A percentile compares a stretch with the other conserved stretches of the same genome.
phyloP scores from a whole-genome alignment of 1,140 invertebrate genomes.

The Bombyx mori region DNA sequence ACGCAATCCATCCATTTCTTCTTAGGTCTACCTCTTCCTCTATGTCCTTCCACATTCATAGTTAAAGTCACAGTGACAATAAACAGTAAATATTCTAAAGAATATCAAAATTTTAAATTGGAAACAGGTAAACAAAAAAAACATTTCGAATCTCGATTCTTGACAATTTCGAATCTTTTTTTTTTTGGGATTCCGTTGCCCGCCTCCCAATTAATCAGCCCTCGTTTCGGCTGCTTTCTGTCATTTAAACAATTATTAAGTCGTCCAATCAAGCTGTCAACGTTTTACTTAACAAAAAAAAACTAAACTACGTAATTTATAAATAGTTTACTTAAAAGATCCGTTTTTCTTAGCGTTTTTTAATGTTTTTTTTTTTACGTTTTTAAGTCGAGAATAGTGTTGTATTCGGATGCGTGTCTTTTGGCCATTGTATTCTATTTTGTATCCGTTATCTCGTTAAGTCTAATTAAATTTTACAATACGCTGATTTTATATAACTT shows the following conservation, averaged over 20 bases:
- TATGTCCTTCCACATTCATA: no score
- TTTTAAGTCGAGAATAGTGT: conserved; percentile 1
- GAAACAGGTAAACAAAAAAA: no score
- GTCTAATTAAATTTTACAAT: background rate
- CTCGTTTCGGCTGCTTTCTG: conserved; percentile 9
- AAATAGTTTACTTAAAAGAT: conserved; percentile 11
- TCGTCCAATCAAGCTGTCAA: conserved; percentile 9
- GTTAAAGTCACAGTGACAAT: no score
- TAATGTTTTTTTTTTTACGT: background rate
- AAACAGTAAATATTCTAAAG: no score
- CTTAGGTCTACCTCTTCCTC: no score
- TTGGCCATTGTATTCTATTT: background rate
- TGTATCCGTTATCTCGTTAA: background rate
- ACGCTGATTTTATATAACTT: background rate
- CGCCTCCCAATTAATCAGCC: conserved; percentile 7
- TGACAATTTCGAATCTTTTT: conserved; percentile 12
- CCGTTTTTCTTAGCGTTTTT: background rate
- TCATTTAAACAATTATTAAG: conserved; percentile 14
- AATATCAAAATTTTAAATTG: no score
- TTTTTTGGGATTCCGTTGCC: conserved; percentile 5
- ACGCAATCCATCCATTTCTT: no score
- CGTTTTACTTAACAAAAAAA: conserved; percentile 5
- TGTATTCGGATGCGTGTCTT: background rate
- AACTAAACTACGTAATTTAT: background rate
- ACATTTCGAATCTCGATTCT: background rate